Base-by-base conservation (phyloP, 2,888 invertebrate genomes). In the Drosophila trichaetosa region DNA sequence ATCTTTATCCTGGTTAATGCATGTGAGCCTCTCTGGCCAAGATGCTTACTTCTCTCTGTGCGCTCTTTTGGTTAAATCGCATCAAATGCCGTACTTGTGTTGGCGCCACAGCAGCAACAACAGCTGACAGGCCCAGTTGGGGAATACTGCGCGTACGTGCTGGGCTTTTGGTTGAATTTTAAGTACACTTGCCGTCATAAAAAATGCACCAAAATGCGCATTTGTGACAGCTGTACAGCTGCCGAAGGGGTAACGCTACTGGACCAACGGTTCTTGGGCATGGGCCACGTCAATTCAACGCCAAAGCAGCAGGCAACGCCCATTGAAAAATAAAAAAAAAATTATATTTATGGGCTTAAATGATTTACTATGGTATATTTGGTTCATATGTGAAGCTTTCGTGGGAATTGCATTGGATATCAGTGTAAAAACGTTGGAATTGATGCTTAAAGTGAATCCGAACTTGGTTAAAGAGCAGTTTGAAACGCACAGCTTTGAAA, bases 111-210 rank as follows among this genome's bases (percentile, higher is more conserved):
- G 34, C 33, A 49, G 34, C 40, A 53, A 36, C 46, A 63, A 60
- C 75, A 78, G 69, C 82, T 80, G 82, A 79, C 80, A 81, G 76
- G 73, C 76, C 68, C 82, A 79, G 76, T 71, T 81, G 79, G 80
- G 82, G 79, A 80, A 80, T 79, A 79, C 80, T 63, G 68, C 69
- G 75, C 65, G 73, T 76, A 79, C 80, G 80, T 79, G 80, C 69
- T 65, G 57, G 36, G 73, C 67, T 67, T 73, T 46, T 76, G 79
- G 64, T 76, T 80, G 73, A 73, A 76, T 76, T 73, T 80, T 79
- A 79, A 79, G 79, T 80, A 80, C 79, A 80, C 73, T 79, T 79
- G 54, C 62, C 64, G 67, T 69, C 73, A 68, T 73, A 80, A 69
- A 73, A 76, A 73, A 70, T 79, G 80, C 79, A 79, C 52, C 73